Base-by-base conservation (phyloP, 2,797 vertebrate genomes). In the Serranus cabrilla region DNA sequence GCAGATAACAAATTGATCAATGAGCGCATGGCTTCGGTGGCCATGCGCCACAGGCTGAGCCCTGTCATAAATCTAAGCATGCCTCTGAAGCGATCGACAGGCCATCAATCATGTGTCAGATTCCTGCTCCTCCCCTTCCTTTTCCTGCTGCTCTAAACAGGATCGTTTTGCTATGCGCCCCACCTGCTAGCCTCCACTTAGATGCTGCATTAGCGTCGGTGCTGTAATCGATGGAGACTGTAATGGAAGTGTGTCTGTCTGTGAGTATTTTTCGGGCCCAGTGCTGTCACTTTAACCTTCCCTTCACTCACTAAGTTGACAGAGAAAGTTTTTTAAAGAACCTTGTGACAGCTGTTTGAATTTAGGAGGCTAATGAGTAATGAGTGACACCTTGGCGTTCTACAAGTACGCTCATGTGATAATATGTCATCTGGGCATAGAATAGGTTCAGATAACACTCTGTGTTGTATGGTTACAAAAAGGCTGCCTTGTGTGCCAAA, bases 11-110 rank as follows among this genome's bases (percentile, higher is more conserved):
- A 83, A 90, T 88, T 92, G 89, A 93, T 93, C 93, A 92, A 91
- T 88, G 89, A 69, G 86, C 63, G 23, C 79, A 13, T 57, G 60
- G 83, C 86, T 78, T 71, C 45, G 43, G 82, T 76, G 78, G 84
- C 85, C 87, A 56, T 16, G 66, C 78, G 5, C 84, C 81, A 72
- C 87, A 71, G 86, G 74, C 87, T 60, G 67, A 73, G 73, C 47
- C 68, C 81, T 45, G 82, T 89, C 91, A 90, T 93, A 90, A 93
- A 93, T 93, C 89, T 71, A 18, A 73, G 80, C 81, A 54, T 74
- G 87, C 83, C 88, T 92, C 87, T 87, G 89, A 88, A 89, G 89
- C 92, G 84, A 93, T 91, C 55, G 92, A 93, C 92, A 91, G 88
- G 64, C 76, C 89, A 93, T 94, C 92, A 89, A 65, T 94, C 92